Evolutionary conservation across 2,113 vertebrate species (phyloP).

Genomic region (Phyllopteryx taeniolatus): DNA sequence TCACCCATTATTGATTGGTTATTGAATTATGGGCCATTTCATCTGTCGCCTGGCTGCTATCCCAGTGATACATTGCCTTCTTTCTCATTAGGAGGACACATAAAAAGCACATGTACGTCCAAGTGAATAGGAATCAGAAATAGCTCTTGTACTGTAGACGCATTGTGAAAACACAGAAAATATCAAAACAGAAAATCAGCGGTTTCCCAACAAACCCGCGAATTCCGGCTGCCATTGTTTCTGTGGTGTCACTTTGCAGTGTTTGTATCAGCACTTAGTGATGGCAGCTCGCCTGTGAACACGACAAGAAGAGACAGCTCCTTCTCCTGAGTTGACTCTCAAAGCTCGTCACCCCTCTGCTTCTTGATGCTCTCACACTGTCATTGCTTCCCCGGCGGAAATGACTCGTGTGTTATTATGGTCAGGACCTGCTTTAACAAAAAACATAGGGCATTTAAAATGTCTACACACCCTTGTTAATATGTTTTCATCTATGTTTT

Average conservation of each 20-base stretch:
- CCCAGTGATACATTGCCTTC: constrained; percentile 20
- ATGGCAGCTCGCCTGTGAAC: constrained; percentile 11
- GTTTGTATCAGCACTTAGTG: constrained; percentile 36
- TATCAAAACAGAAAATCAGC: constrained; percentile 1
- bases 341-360: constrained; percentile 12
- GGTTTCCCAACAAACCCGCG: constrained; percentile 15
- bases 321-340: constrained; percentile 21
- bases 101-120: not conserved
- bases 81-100: constrained; percentile 8
- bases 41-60: constrained; percentile 25
- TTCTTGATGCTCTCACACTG: not conserved
- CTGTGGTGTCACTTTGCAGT: constrained; percentile 24
- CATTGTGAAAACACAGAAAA: constrained; percentile 7
- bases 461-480: not conserved
- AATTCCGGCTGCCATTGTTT: constrained; percentile 32
- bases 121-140: not conserved
- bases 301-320: constrained; percentile 6
- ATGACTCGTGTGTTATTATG: constrained; percentile 8
- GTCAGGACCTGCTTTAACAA: not conserved
- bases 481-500: not conserved
- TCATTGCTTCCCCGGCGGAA: not conserved
- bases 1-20: constrained; percentile 13
- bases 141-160: not conserved
- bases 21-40: constrained; percentile 27
- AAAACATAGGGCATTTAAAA: not conserved